Base-by-base conservation (phyloP, 2,113 vertebrate genomes). In the Lophius piscatorius region DNA sequence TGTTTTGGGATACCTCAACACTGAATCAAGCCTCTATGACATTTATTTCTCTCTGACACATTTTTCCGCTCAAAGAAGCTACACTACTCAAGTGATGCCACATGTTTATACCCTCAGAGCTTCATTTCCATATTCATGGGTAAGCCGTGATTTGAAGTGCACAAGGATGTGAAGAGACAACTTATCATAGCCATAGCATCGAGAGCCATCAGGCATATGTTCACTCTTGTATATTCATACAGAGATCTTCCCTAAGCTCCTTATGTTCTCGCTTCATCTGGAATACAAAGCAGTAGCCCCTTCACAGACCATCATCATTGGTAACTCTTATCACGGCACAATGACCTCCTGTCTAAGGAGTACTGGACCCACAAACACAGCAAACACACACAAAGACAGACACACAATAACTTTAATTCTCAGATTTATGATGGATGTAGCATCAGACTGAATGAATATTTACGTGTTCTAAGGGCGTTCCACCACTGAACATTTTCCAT, bases 221-320 rank as follows among this genome's bases (percentile, higher is more conserved):
- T 81, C 73, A 79, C 77, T 49, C 48, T 65, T 76, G 67, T 73
- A 63, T 75, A 69, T 74, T 80, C 56, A 74, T 52, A 41, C 55
- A 49, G 44, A 56, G 52, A 54, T 35, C 23, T 23, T 81, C 77
- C 71, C 72, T 34, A 38, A 54, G 67, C 70, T 44, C 52, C 65
- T 70, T 48, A 50, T 62, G 73, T 63, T 44, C 24, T 26, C 33
- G 50, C 54, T 57, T 75, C 54, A 41, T 49, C 29, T 48, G 46
- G 70, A 83, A 84, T 84, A 70, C 73, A 83, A 78, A 87, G 62
- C 65, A 83, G n/a, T n/a, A n/a, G n/a, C n/a, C n/a, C n/a, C n/a
- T n/a, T n/a, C n/a, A n/a, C n/a, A 76, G 47, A 20, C 31, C 20
- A 28, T 38, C 11, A 39, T 55, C 11, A 5, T 63, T 38, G 52